Base-by-base conservation (phyloP, 1,140 invertebrate species). In the Dendrolimus kikuchii region DNA sequence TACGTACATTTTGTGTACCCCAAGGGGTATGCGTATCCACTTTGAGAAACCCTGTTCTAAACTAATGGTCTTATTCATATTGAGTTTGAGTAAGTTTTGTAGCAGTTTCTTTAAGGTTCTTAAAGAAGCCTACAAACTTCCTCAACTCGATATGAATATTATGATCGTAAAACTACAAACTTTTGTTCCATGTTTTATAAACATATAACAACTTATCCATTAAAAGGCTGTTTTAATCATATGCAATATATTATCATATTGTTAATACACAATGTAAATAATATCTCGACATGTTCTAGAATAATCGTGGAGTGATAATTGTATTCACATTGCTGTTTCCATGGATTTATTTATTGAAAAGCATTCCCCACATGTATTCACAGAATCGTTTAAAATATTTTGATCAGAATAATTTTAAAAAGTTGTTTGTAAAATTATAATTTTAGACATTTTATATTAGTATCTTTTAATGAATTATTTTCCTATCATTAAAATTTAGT, bases 401-500 rank as follows among this genome's bases (percentile, higher is more conserved):
- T 59, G 49, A 41, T 66, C 57, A 67, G 50, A 59, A 60, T 55
- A 55, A 62, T 64, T 65, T 66, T 67, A 53, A 69, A n/a, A 55
- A 65, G 57, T 61, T 77, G 55, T 74, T 75, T 78, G 64, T 75
- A 77, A 76, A 78, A 72, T 67, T 78, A 74, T 74, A 77, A 74
- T 80, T 77, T 67, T 81, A 81, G 79, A 76, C 71, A 66, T 66
- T 68, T 77, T 71, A 67, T 80, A 75, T 83, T 23, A 23, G 23
- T 23, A 23, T 23, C 23, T 83, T 79, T 86, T 83, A 79, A 78
- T 79, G 68, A 74, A 78, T 83, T 83, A 80, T 79, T 83, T 83
- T 83, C 78, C 74, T 83, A 81, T 77, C 70, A 81, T 79, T 79
- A 85, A 83, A 76, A 57, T 75, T 76, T 80, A 75, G 74, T 81